Evolutionary conservation across 2,113 vertebrate genomes (phyloP), one percentile per base, ranked within the genome.

Genomic region (Felis chaus): DNA sequence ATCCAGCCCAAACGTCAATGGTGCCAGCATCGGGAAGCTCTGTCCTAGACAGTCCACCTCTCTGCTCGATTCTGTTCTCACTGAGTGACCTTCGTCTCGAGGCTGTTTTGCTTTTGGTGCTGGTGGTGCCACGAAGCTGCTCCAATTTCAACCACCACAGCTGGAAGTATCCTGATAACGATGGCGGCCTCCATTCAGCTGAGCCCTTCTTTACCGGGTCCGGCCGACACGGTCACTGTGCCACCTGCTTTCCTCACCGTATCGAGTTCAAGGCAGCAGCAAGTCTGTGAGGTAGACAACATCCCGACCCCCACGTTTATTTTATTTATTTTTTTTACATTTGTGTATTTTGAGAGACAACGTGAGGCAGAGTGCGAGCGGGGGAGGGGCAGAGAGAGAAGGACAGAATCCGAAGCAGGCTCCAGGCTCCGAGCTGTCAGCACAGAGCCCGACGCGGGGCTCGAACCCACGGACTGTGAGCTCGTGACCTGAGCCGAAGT

Each of bases 201-300:
- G 36, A 16, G 48, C n/a, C 31, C 85, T 45, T 0, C 25, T 80
- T 45, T 0, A 0, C 65, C 1, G 0, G 3, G 3, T 23, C 69
- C 2, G 0, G 88, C 50, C 27, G 0, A 10, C 11, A 0, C 0
- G 1, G 12, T 4, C 73, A 33, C 13, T 14, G 0, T 0, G 14
- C 55, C 55, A 1, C 13, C 0, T 3, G 11, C 78, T 88, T 19
- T 12, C 15, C 57, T 7, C 1, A 0, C 0, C 1, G 25, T 4
- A 4, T n/a, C 25, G 39, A n/a, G 3, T 7, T 45, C 14, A 0
- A 2, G 5, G 0, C 25, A 63, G 10, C 10, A 19, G 13, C 4
- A 29, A 14, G 31, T 25, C 18, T 31, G 1, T 0, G 5, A 31
- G 73, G 36, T 0, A 45, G 36, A 36, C 9, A 10, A 27, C 29